Evolutionary conservation across 2,797 vertebrate species (phyloP), one percentile per base, ranked within the genome.

Genomic region (Hephaestus fuliginosus): DNA sequence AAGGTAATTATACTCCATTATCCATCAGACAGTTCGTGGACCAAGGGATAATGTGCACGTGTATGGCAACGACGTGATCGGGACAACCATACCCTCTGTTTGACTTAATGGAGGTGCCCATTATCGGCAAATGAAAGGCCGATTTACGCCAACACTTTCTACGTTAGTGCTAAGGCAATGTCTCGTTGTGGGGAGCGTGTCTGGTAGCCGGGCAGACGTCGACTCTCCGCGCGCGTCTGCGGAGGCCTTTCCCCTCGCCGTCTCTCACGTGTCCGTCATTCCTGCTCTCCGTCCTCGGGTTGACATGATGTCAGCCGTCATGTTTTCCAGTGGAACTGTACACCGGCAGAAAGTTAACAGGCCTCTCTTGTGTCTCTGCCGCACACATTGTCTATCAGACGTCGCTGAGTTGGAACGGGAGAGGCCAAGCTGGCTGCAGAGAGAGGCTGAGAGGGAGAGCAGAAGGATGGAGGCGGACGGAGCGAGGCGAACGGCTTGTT

Each of bases 1-100:
- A 91, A 83, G 88, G 88, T 93, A 94, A 93, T 93, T 86, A 93
- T 41, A 91, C 91, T 89, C 78, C 82, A 75, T 90, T 87, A 76
- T 84, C 87, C 82, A 88, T 87, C 78, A 90, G 89, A 93, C 91
- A 86, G 70, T 84, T 87, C 75, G 84, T 87, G 81, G 87, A 83
- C 72, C 1, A 2, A 55, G 67, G 88, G 90, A 91, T 93, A 93
- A 93, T 93, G 75, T 85, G 89, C 88, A 93, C 0, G 76, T 92
- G 84, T 69, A 83, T 46, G 58, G 64, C 83, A 82, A 73, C 80
- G 81, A 92, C 87, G 91, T 61, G 83, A 89, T 79, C 7, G 20
- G 81, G 78, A 89, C 88, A 90, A 92, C 90, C 92, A 90, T 88
- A 92, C 87, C 87, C 89, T 84, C 84, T 90, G 87, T 93, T 91